These are phyloP conservation scores for Myoxocephalus aenaeus DNA, from an alignment of 2,797 vertebrate species.

Conservation along the genomic window DNA sequence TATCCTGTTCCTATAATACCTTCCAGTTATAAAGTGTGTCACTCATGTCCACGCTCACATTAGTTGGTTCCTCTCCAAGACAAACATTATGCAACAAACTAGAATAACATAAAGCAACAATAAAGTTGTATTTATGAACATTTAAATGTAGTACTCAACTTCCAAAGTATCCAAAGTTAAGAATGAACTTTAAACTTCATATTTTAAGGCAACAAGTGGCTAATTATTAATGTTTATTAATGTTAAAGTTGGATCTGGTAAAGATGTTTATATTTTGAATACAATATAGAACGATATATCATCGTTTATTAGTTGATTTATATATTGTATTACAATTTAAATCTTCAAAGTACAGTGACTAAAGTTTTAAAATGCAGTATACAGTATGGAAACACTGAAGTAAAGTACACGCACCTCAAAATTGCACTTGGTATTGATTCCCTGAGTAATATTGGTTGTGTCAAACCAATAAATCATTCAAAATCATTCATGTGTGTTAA, in stretches of 20 bases:
- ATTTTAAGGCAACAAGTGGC: neutral
- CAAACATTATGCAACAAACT: neutral
- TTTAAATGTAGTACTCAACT: neutral
- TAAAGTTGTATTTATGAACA: neutral
- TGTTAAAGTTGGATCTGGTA: no score
- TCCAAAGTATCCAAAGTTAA: neutral
- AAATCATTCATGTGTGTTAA: no score
- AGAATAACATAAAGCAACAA: neutral
- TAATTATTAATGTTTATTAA: no score
- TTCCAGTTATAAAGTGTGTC: neutral
- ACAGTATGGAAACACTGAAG: no score
- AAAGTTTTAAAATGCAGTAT: neutral
- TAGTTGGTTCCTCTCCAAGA: neutral
- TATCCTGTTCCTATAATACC: neutral
- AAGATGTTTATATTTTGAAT: no score
- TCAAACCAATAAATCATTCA: no score
- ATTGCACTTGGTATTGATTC: no score
- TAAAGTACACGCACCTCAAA: no score
- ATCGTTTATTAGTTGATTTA: neutral
- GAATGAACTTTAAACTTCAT: neutral
- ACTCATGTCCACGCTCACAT: neutral
- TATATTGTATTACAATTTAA: neutral
- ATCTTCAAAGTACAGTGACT: neutral
- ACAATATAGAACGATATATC: no score
- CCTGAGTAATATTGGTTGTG: no score